A percentile compares a stretch with the other conserved stretches of the same genome.
Evolutionary conservation across 2,888 invertebrate genomes (phyloP).

Genomic region (Andrena marginata): DNA sequence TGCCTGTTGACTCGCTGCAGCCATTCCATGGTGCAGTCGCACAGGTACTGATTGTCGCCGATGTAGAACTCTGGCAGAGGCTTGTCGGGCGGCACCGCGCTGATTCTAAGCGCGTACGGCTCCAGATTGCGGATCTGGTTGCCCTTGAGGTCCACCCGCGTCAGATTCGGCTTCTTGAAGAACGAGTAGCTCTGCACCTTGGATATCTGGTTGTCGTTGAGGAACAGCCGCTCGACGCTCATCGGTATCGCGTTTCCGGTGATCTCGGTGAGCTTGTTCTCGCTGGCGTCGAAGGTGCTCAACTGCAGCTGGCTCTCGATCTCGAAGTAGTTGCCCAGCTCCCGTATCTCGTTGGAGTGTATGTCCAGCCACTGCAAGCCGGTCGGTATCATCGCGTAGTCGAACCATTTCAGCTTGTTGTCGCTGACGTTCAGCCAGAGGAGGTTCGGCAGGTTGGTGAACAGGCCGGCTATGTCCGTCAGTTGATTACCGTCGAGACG

Average conservation of each 20-base stretch:
- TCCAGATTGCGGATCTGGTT: conserved; percentile 92
- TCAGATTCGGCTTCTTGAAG: conserved; percentile 94
- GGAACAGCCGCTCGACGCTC: conserved; percentile 91
- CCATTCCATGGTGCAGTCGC: conserved; percentile 97
- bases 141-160: conserved; percentile 92
- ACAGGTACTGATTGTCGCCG: conserved; percentile 94
- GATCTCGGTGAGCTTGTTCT: conserved; percentile 92
- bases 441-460: conserved; percentile 92
- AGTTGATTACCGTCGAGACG: conserved; percentile 93
- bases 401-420: conserved; percentile 93
- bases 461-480: conserved; percentile 92
- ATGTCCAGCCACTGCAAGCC: conserved; percentile 94
- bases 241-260: conserved; percentile 94
- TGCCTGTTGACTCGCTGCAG: conserved; percentile 91
- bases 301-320: conserved; percentile 92
- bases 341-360: conserved; percentile 93
- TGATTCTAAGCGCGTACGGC: conserved; percentile 91
- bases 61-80: conserved; percentile 93
- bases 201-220: conserved; percentile 93
- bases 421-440: conserved; percentile 95
- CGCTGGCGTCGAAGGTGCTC: conserved; percentile 93
- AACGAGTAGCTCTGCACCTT: conserved; percentile 95
- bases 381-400: conserved; percentile 94
- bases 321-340: conserved; percentile 94
- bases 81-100: conserved; percentile 90